Base-by-base conservation (phyloP, 2,888 invertebrate species). In the Lobophora halterata region DNA sequence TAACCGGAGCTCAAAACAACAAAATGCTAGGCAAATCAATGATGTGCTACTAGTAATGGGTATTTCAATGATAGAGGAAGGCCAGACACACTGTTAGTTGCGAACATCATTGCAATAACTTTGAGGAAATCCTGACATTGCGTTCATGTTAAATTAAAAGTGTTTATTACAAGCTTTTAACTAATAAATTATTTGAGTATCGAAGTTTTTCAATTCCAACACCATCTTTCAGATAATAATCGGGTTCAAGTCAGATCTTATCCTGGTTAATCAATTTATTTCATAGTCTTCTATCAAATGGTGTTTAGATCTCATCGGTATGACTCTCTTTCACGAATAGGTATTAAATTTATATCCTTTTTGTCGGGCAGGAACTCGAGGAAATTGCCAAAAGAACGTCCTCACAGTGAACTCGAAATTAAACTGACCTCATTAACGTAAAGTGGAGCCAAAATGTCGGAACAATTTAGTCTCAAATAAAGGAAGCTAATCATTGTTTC, bases 1-100 rank as follows among this genome's bases (percentile, higher is more conserved):
- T 58, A 43, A 55, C 58, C 60, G 55, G 4, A 33, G 31, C 37
- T 41, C 27, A 40, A 41, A 25, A 28, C 37, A 35, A n/a, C n/a
- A n/a, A n/a, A 52, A 41, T 46, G 44, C 39, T 42, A 23, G 34
- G 17, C 17, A 5, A 33, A 50, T 44, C 47, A 46, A 52, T 49
- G 44, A 46, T 44, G 47, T 48, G 30, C 39, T 27, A 47, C 36
- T 48, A 37, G 32, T 30, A 34, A 36, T 29, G 13, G 29, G 7
- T 26, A 25, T 8, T 10, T 21, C 21, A 10, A 44, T 25, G 25
- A 33, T n/a, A 13, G 21, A 27, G 10, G 20, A 37, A 37, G 28
- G 29, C 7, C 25, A 14, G 10, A 7, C 10, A n/a, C 13, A 13
- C 9, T 8, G 5, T 3, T 0, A 9, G 2, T 9, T 29, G 11